Conservation (phyloP, 1,140 invertebrate genomes). For the Ericerus pela region DNA sequence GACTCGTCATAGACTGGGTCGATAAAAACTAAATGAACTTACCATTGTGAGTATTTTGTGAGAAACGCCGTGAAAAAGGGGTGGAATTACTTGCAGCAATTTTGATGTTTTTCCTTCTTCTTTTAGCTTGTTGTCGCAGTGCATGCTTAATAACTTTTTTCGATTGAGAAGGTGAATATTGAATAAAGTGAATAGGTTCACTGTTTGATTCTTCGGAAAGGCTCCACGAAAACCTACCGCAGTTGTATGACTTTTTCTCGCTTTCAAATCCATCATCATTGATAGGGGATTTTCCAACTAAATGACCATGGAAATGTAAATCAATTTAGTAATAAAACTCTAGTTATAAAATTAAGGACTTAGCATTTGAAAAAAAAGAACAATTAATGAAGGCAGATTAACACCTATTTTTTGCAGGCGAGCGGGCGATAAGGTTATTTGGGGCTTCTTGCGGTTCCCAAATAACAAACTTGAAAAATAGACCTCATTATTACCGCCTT, state of each 20-base stretch:
- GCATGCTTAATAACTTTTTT: slow-evolving; percentile 54
- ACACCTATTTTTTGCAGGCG: slow-evolving; percentile 24
- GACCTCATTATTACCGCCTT: slow-evolving; percentile 1
- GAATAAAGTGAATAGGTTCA: slow-evolving; percentile 8
- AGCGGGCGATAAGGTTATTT: slow-evolving; percentile 20
- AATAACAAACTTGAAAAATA: slow-evolving; percentile 5
- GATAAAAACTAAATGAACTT: no score
- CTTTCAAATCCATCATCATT: no score
- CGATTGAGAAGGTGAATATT: slow-evolving; percentile 31
- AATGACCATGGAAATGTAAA: background rate
- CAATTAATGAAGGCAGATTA: no score
- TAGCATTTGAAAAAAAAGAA: no score
- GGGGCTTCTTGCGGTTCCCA: slow-evolving; percentile 3
- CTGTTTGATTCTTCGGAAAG: slow-evolving; percentile 15
- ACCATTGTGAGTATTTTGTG: slow-evolving; percentile 17
- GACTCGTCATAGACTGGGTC: background rate
- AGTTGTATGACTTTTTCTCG: slow-evolving; percentile 2
- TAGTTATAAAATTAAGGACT: no score
- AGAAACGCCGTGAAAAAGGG: slow-evolving; percentile 37
- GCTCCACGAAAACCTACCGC: slow-evolving; percentile 15
- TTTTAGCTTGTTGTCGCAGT: slow-evolving; percentile 58
- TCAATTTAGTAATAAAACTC: background rate
- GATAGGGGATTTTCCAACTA: background rate
- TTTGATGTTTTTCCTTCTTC: slow-evolving; percentile 56
- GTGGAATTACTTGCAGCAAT: slow-evolving; percentile 50